A percentile compares a stretch with the other conserved stretches of the same genome.
phyloP scores from a whole-genome alignment of 2,113 vertebrate species.

The Mirounga angustirostris region DNA sequence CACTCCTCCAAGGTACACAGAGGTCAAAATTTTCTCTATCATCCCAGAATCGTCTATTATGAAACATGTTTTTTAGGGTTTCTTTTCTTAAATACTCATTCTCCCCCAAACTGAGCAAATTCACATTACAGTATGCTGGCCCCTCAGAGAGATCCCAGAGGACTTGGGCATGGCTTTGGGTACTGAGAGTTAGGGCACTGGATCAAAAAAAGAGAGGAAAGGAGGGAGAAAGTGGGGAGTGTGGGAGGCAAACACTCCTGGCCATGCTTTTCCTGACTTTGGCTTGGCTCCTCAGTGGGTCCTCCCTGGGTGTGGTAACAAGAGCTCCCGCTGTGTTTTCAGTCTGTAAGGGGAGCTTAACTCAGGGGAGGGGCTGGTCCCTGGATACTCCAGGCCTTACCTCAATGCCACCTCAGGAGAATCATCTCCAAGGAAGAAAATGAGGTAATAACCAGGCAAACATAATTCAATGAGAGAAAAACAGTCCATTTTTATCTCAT shows the following conservation, averaged over 20 bases:
- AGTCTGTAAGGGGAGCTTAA: neutral
- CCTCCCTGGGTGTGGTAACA: neutral
- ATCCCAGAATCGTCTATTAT: neutral
- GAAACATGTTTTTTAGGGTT: neutral
- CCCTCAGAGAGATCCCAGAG: neutral
- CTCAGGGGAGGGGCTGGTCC: neutral
- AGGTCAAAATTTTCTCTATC: neutral
- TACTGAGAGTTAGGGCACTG: accelerated
- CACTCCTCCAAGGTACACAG: neutral
- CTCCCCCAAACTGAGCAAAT: neutral
- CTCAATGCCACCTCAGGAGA: neutral
- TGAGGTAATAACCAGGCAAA: constrained; percentile 16
- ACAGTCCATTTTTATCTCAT: neutral
- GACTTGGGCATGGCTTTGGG: too few species aligned
- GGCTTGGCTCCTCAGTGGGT: neutral
- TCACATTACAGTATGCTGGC: neutral
- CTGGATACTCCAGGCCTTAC: neutral
- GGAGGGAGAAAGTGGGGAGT: too few species aligned
- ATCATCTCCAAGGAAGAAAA: constrained; percentile 25
- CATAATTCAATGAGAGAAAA: constrained; percentile 30
- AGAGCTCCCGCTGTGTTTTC: neutral
- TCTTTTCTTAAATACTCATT: neutral
- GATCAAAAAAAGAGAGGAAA: neutral
- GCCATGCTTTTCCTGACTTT: neutral
- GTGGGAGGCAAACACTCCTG: neutral